phyloP scores from a whole-genome alignment of 1,140 invertebrate species.

The Aphis gossypii region DNA sequence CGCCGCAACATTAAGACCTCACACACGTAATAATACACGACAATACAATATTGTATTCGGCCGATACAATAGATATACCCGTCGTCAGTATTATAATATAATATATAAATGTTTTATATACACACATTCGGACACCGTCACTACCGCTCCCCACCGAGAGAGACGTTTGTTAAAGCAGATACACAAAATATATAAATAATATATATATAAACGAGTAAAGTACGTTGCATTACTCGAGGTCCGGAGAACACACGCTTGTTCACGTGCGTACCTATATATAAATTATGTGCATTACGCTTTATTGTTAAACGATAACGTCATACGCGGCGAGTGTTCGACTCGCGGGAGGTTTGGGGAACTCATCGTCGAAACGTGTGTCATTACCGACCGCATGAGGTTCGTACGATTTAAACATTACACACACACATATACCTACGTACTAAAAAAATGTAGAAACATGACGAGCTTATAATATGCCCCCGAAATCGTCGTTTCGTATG shows the following conservation, averaged over 20 bases:
- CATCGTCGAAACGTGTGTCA: background rate
- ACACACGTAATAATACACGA: slow-evolving; percentile 31
- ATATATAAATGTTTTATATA: background rate
- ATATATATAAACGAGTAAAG: too few species aligned
- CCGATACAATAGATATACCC: background rate
- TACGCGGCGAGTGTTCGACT: background rate
- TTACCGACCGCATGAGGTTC: background rate
- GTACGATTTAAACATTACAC: background rate
- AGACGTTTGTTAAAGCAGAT: background rate
- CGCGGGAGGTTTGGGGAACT: background rate
- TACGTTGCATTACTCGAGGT: background rate
- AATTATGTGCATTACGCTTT: slow-evolving; percentile 2
- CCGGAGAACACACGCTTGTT: background rate
- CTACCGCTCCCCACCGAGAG: too few species aligned
- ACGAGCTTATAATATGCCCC: background rate
- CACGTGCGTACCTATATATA: background rate
- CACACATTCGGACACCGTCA: background rate
- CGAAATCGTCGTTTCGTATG: background rate
- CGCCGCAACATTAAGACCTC: slow-evolving; percentile 42
- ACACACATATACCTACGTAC: too few species aligned
- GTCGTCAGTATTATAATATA: background rate
- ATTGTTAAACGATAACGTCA: slow-evolving; percentile 9
- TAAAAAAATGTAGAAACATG: background rate
- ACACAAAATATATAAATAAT: background rate
- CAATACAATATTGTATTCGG: slow-evolving; percentile 4